Evolutionary conservation across 2,888 invertebrate species (phyloP).

Genomic region (Gari tellinella): DNA sequence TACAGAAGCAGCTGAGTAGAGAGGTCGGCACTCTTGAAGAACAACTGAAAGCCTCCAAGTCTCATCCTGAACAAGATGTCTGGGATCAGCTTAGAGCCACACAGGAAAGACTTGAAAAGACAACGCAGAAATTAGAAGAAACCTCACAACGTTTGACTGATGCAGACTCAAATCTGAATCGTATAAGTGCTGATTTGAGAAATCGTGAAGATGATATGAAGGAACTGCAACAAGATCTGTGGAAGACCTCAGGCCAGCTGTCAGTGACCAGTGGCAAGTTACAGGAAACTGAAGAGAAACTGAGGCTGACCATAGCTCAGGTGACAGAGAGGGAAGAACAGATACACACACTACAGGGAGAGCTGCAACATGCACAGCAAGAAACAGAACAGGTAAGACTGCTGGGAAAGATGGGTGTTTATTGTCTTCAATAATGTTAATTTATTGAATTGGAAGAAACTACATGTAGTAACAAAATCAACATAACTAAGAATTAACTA

Average conservation of each 20-base stretch:
- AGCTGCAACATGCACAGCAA: slow-evolving; percentile 58
- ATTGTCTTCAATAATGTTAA: too few relatives aligned
- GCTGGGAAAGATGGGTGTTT: too few relatives aligned
- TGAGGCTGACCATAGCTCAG: slow-evolving; percentile 59
- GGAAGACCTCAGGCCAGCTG: slow-evolving; percentile 63
- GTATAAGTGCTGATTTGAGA: slow-evolving; percentile 45
- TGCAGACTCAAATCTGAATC: slow-evolving; percentile 49
- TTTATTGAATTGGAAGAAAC: too few relatives aligned
- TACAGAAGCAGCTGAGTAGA: slow-evolving; percentile 52
- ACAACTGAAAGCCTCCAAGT: slow-evolving; percentile 35
- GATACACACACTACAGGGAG: slow-evolving; percentile 65
- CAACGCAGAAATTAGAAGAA: slow-evolving; percentile 63
- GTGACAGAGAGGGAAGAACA: slow-evolving; percentile 70
- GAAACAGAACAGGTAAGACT: slow-evolving; percentile 48
- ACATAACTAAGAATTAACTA: too few relatives aligned
- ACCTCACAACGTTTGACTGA: slow-evolving; percentile 55
- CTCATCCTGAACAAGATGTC: slow-evolving; percentile 50
- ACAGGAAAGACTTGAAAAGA: slow-evolving; percentile 67
- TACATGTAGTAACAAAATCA: too few relatives aligned
- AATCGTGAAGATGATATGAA: slow-evolving; percentile 49
- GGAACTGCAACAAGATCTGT: slow-evolving; percentile 60
- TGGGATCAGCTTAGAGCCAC: slow-evolving; percentile 57
- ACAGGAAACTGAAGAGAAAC: slow-evolving; percentile 61
- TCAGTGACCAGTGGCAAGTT: slow-evolving; percentile 56
- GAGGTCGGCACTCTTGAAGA: slow-evolving; percentile 49